These are phyloP conservation scores for Drosophila arizonae DNA, from an alignment of 1,140 invertebrate species.

Conservation along the genomic window DNA sequence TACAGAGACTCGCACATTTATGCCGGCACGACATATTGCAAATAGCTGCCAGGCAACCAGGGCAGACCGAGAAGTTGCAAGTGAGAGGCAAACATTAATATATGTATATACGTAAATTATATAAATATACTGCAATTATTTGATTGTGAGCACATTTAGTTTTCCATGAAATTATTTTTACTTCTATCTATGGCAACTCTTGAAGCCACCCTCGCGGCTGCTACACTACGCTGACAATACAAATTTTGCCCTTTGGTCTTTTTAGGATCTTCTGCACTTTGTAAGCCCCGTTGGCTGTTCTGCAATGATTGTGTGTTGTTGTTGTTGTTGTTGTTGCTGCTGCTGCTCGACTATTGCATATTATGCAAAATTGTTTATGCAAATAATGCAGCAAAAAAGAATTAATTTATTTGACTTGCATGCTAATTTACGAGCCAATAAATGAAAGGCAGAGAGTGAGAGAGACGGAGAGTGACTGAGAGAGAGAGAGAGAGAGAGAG, in stretches of 20 bases:
- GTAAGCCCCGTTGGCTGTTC: conserved; percentile 54
- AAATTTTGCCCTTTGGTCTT: conserved; percentile 46
- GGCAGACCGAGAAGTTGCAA: conserved; percentile 1
- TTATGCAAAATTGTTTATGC: conserved; percentile 81
- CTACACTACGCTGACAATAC: conserved; percentile 14
- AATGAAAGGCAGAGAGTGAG: conserved; percentile 44
- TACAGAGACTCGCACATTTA: conserved; percentile 37
- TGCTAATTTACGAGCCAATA: conserved; percentile 80
- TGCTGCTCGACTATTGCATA: conserved; percentile 67
- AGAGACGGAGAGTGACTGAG: neutral
- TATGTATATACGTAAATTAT: too few relatives aligned
- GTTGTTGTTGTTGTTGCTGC: neutral
- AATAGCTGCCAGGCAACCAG: conserved; percentile 2
- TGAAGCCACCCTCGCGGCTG: conserved; percentile 18
- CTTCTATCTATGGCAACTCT: neutral
- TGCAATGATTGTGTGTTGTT: conserved; percentile 41
- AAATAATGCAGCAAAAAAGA: conserved; percentile 79
- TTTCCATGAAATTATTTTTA: too few relatives aligned
- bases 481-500: neutral
- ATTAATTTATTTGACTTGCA: conserved; percentile 81
- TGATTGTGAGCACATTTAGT: too few relatives aligned
- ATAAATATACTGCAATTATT: too few relatives aligned
- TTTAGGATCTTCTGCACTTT: conserved; percentile 45
- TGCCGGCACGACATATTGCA: conserved; percentile 32
- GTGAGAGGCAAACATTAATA: too few relatives aligned